Conservation (phyloP, 2,888 invertebrate genomes). For the Nomada hirtipes region DNA sequence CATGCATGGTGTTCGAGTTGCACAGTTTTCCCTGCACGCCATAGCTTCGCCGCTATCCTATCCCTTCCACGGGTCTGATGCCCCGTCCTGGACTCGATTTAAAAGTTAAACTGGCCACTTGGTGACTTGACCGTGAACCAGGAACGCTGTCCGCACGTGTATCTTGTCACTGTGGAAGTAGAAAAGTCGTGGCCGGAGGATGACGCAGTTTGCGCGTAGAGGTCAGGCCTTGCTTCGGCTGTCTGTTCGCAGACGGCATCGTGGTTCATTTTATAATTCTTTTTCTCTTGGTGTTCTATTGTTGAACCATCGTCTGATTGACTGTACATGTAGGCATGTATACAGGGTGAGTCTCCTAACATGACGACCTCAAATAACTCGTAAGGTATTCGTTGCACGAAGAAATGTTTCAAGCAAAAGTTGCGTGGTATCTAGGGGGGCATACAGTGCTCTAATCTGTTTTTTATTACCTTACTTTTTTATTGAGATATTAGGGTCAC, state of each 20-base stretch:
- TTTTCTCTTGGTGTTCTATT: neutral
- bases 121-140: slow-evolving; percentile 68
- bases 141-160: slow-evolving; percentile 40
- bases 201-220: neutral
- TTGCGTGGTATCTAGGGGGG: too few relatives aligned
- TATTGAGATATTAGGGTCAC: too few relatives aligned
- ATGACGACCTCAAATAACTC: too few relatives aligned
- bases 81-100: slow-evolving; percentile 50
- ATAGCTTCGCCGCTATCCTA: slow-evolving; percentile 20
- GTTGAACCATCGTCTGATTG: too few relatives aligned
- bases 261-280: neutral
- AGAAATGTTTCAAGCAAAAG: too few relatives aligned
- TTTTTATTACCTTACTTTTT: too few relatives aligned
- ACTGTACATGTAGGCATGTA: neutral
- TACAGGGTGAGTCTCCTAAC: too few relatives aligned
- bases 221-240: neutral
- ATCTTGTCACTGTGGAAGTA: slow-evolving; percentile 33
- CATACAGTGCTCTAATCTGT: too few relatives aligned
- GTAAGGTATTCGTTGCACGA: too few relatives aligned
- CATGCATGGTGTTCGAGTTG: slow-evolving; percentile 70
- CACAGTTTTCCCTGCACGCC: slow-evolving; percentile 61
- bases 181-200: slow-evolving; percentile 7
- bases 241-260: neutral
- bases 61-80: slow-evolving; percentile 7
- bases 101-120: slow-evolving; percentile 72